Evolutionary conservation across 2,113 vertebrate species (phyloP), one percentile per base, ranked within the genome.

Genomic region (Sapayoa aenigma): DNA sequence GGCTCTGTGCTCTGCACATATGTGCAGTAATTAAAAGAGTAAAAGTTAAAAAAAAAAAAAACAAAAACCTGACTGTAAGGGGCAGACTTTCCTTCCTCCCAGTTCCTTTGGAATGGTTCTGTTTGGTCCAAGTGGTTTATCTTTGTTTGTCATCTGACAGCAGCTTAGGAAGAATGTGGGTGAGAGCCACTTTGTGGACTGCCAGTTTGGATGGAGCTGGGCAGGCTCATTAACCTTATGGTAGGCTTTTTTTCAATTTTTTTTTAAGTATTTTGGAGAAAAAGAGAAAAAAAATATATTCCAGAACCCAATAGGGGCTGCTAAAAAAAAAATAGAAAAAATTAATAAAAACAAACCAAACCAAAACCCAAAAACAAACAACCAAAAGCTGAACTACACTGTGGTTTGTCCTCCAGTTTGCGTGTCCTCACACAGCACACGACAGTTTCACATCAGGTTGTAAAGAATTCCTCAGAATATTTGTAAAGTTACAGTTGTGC

Each of bases 61-160:
- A 55, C 0, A 49, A 46, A 46, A 46, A 56, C 7, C 4, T 33
- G 53, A 59, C 63, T 81, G 63, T 41, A 76, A 72, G 69, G 55
- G 66, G 42, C 49, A 87, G 73, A 55, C 31, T 68, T 81, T 93
- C 50, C 50, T 93, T 85, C 85, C 75, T 69, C 47, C 46, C 62
- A 83, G 58, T 47, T 93, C 84, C 91, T 93, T 94, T 93, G 95
- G 89, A 95, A 92, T 79, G 72, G 37, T 87, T 79, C 22, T 37
- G 75, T 84, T 77, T 96, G 95, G 95, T 97, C 92, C 88, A 68
- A 92, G 87, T 93, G 94, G 83, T 93, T 87, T 92, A 75, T 72
- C 76, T 90, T 87, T 82, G 59, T 79, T 79, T 63, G 79, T 84
- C 60, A 81, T 53, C 28, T 59, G 84, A 90, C 59, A 95, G 89